Evolutionary conservation across 35 echinoderm and acorn worm species (phyloP), one percentile per base, ranked within the genome.

Genomic region (Acanthaster planci): DNA sequence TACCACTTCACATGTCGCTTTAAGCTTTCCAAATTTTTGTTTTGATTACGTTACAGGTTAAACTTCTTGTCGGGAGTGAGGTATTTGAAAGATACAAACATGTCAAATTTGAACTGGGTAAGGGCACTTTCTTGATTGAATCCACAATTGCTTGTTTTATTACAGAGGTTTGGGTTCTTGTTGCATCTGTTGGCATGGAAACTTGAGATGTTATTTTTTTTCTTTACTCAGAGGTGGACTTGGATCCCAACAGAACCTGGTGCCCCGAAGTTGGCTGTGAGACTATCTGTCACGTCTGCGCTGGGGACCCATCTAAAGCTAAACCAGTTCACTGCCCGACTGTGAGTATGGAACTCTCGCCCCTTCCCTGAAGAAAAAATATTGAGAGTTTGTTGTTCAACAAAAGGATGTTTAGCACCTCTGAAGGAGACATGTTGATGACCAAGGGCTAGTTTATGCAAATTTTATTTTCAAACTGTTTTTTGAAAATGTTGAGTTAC

Each of bases 241-340:
- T 99, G n/a, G 96, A 99, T 76, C 96, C 96, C 8, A 81, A 86
- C 80, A 78, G 96, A 82, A 90, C 96, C 8, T 99, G 92, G 82
- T 99, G 96, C 55, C 96, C 96, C 12, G 92, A 91, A 83, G 82
- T 86, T 2, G 96, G 92, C 36, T 99, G 96, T 92, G 92, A 99
- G n/a, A 94, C 96, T 39, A 92, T 99, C 37, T 99, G 96, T 77
- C 91, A 87, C 77, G 91, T 93, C 30, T 90, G 87, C 23, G 55
- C 55, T 52, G 92, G 92, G 10, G 93, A 90, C 52, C 68, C 86
- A 2, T 51, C 78, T 30, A 95, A 88, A 52, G 93, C 93, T 31
- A 90, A 87, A 84, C 89, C 93, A 40, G 93, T 95, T 19, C 88
- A 87, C 50, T 95, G 93, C 79, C 93, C 93, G 37, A 86, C 84